Percentiles rank a stretch among this genome's conserved stretches.
phyloP scores from a whole-genome alignment of 2,888 invertebrate species.

The Chaetoderma sp. region DNA sequence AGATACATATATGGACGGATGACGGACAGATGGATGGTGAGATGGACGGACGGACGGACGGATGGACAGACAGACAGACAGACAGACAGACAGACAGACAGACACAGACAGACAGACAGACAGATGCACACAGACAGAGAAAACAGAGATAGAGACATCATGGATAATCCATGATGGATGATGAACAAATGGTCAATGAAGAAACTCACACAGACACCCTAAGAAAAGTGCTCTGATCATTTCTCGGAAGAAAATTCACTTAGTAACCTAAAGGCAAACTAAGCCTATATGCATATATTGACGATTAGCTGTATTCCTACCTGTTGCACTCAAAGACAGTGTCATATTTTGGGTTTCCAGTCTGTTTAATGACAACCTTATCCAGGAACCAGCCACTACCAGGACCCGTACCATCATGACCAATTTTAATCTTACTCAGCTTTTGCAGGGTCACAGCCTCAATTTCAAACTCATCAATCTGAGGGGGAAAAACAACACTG shows the following conservation, averaged over 20 bases:
- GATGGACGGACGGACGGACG: no score
- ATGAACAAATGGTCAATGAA: neutral
- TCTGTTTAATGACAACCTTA: conserved; percentile 59
- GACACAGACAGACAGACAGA: no score
- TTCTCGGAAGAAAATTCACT: no score
- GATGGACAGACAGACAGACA: no score
- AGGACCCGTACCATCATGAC: conserved; percentile 65
- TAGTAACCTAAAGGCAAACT: no score
- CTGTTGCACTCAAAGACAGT: conserved; percentile 62
- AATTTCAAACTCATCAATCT: conserved; percentile 68
- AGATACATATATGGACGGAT: no score
- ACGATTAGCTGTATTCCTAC: conserved; percentile 37
- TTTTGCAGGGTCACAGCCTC: conserved; percentile 67
- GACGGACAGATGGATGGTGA: no score
- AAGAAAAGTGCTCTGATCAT: neutral
- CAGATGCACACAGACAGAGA: no score
- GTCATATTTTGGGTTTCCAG: conserved; percentile 48
- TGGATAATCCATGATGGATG: no score
- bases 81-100: no score
- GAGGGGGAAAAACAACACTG: conserved; percentile 7
- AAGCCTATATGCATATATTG: neutral
- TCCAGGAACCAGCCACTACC: conserved; percentile 69
- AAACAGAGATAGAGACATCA: no score
- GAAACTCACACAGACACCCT: neutral
- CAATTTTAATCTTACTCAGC: conserved; percentile 66